Evolutionary conservation across 2,113 vertebrate species (phyloP).

Genomic region (Oplegnathus fasciatus): DNA sequence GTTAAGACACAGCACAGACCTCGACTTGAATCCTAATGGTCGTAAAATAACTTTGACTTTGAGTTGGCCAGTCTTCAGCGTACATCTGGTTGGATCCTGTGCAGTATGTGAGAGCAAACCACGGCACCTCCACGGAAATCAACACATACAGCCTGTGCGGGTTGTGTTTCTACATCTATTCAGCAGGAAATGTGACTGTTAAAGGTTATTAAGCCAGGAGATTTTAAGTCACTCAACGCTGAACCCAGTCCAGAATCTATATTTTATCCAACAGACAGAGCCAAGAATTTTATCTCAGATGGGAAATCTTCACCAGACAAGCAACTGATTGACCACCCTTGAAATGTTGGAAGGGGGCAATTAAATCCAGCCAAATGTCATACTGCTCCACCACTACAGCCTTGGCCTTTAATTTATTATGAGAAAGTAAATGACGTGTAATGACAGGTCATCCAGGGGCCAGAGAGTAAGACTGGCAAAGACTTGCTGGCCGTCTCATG

Average conservation of each 20-base stretch:
- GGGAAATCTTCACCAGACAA: not conserved
- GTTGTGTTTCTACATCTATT: not conserved
- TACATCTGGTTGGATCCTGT: not conserved
- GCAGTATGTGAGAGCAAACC: not conserved
- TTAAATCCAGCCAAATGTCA: slow-evolving; percentile 19
- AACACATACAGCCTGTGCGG: not conserved
- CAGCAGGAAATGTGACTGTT: not conserved
- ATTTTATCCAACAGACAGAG: not conserved
- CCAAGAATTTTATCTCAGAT: not conserved
- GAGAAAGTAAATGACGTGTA: too few species aligned
- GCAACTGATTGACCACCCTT: not conserved
- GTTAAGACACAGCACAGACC: not conserved
- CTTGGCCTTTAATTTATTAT: slow-evolving; percentile 6
- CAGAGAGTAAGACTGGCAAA: not conserved
- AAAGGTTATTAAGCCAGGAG: not conserved
- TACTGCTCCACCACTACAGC: not conserved
- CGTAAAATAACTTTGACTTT: not conserved
- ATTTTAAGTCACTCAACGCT: not conserved
- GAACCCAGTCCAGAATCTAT: not conserved
- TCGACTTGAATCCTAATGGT: not conserved
- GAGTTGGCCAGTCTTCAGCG: not conserved
- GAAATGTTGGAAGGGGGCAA: not conserved
- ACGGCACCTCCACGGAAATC: not conserved
- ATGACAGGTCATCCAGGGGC: not conserved
- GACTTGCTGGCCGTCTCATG: slow-evolving; percentile 7